Conservation (phyloP, 2,113 vertebrate species). For the Clarias macrocephalus region DNA sequence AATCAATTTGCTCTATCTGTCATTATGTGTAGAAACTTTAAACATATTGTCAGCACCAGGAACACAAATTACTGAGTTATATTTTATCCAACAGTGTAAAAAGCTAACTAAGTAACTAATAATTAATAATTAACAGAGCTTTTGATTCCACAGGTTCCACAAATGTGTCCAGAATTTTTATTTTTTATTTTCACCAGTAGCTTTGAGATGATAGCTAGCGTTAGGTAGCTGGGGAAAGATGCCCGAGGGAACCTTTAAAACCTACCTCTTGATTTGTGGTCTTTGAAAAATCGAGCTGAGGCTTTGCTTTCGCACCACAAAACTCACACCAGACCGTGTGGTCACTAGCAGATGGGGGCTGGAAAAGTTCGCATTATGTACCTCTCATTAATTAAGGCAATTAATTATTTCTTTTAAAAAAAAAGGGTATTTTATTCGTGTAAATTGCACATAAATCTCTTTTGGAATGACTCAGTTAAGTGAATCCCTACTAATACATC, state of each 20-base stretch:
- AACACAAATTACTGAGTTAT: background rate
- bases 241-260: too few species aligned
- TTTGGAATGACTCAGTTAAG: background rate
- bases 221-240: background rate
- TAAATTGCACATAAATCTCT: background rate
- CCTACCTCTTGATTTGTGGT: conserved; percentile 53
- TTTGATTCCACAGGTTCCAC: background rate
- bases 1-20: background rate
- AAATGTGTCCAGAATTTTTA: background rate
- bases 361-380: background rate
- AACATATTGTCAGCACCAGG: background rate
- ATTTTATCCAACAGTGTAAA: background rate
- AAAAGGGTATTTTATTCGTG: background rate
- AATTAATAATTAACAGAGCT: background rate
- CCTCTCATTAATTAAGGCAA: background rate
- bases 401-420: background rate
- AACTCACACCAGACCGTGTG: conserved; percentile 58
- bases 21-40: background rate
- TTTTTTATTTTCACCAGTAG: background rate
- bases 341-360: conserved; percentile 36
- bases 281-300: conserved; percentile 50
- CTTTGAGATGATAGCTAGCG: background rate
- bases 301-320: conserved; percentile 58
- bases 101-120: background rate
- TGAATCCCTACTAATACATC: background rate